Evolutionary conservation across 2,888 invertebrate genomes (phyloP), one percentile per base, ranked within the genome.

Genomic region (Volucella bombylans): DNA sequence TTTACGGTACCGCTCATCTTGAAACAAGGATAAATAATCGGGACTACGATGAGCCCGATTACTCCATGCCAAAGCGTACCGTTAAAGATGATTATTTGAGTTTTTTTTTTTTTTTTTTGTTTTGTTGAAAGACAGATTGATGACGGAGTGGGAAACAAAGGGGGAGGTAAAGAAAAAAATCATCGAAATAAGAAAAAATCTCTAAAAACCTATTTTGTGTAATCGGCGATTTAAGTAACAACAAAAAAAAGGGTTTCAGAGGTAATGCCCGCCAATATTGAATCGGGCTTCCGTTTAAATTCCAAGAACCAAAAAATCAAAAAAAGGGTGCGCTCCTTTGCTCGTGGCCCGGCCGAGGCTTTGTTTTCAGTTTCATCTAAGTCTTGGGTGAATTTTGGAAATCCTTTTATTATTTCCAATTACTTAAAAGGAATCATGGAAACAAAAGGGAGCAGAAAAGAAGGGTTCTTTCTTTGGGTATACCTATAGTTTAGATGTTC

Each of bases 61-160:
- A 1, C 57, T 23, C 12, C 45, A 31, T 61, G 15, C 55, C 47
- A 62, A 31, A 78, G 71, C 74, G 61, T 80, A 81, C 76, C 68
- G 81, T 81, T 81, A 67, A 85, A 76, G 72, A 85, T 80, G 85
- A 85, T 85, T 85, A 85, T 85, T 81, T 71, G 31, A 81, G 80
- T 81, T 77, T 81, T 77, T 85, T 80, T 69, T 18, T 71, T 64
- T 54, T 61, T 80, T 31, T 31, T 31, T 31, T 31, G 4, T 31
- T 4, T 4, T 23, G 1, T 23, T 1, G n/a, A n/a, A 18, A 18
- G 59, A 57, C 11, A 47, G 10, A 45, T n/a, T n/a, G n/a, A n/a
- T n/a, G n/a, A n/a, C n/a, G n/a, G 11, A 41, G 49, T 18, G 11
- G 8, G 18, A 45, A 11, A 31, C 14, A n/a, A 50, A 39, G 1